Base-by-base conservation (phyloP, 2,797 vertebrate genomes). In the Neostethus bicornis region DNA sequence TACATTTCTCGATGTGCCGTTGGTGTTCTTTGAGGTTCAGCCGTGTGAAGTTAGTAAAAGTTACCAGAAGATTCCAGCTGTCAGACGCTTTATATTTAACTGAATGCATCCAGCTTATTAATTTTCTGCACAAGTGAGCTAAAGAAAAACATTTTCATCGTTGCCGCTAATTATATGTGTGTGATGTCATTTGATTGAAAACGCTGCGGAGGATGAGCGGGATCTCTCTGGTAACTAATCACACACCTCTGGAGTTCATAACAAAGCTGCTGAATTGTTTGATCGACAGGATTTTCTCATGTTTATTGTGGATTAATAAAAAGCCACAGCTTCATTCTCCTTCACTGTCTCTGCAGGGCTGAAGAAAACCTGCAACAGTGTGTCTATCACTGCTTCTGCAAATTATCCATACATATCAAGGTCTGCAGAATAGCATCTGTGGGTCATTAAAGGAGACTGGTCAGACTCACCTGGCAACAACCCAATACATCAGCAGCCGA, bases 131-230 rank as follows among this genome's bases (percentile, higher is more conserved):
- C 47, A 49, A 52, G 47, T 11, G 3, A 51, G 8, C 39, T 44
- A 10, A 42, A 54, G 35, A 49, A 41, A 26, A 63, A 17, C 17
- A 34, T 34, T 25, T 20, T 37, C 4, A 43, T 39, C 25, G 39
- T 54, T 54, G 53, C 25, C 45, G 43, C 39, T 26, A 37, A 9
- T 73, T 51, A 51, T 46, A 73, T 65, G 52, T 51, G 49, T 65
- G 34, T 75, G 49, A 58, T 66, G 9, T 19, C 7, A 44, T 57
- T 39, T 35, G 42, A 21, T 45, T 28, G 1, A 16, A 32, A 23
- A 17, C 0, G 9, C 60, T 62, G 51, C 66, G 51, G 55, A 29
- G 25, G 12, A 67, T 17, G 32, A 20, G 24, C 29, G 55, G 47
- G 45, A 45, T 4, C 1, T 38, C 41, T 46, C 13, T 60, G 41